These are phyloP conservation scores for Catocala sponsa DNA, from an alignment of 2,888 invertebrate genomes.

Conservation along the genomic window DNA sequence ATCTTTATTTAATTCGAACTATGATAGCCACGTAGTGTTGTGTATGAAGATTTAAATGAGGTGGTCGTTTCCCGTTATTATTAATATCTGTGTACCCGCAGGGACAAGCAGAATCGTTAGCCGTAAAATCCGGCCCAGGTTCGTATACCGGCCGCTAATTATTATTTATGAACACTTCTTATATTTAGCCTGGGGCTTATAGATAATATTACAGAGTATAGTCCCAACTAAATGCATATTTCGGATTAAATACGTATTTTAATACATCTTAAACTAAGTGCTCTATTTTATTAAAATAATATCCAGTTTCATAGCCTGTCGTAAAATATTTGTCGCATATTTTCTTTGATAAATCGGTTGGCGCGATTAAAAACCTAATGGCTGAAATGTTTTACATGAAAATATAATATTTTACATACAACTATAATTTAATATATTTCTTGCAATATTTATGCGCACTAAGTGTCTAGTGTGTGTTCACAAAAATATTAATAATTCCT, in stretches of 20 bases:
- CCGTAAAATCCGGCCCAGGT: slow-evolving; percentile 65
- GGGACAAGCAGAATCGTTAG: slow-evolving; percentile 70
- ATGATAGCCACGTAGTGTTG: slow-evolving; percentile 38
- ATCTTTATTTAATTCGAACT: slow-evolving; percentile 48
- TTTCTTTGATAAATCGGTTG: neutral
- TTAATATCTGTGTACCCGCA: slow-evolving; percentile 71
- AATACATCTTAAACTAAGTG: too few species aligned
- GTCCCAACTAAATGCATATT: too few species aligned
- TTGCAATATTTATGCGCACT: too few species aligned
- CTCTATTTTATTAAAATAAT: too few species aligned
- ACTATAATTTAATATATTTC: neutral
- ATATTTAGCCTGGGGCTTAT: slow-evolving; percentile 62
- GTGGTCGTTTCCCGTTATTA: slow-evolving; percentile 58
- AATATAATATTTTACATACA: neutral
- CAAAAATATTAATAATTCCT: too few species aligned
- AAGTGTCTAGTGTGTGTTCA: too few species aligned
- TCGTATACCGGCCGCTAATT: slow-evolving; percentile 75
- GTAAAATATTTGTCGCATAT: neutral
- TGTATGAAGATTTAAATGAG: slow-evolving; percentile 74
- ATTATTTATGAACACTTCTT: slow-evolving; percentile 75
- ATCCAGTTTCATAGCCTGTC: neutral
- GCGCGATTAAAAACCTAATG: neutral
- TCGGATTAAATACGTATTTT: too few species aligned
- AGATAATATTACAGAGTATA: slow-evolving; percentile 63
- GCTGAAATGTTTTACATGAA: neutral